Conservation (phyloP, 2,888 invertebrate species). For the Drosophila lacicola region DNA sequence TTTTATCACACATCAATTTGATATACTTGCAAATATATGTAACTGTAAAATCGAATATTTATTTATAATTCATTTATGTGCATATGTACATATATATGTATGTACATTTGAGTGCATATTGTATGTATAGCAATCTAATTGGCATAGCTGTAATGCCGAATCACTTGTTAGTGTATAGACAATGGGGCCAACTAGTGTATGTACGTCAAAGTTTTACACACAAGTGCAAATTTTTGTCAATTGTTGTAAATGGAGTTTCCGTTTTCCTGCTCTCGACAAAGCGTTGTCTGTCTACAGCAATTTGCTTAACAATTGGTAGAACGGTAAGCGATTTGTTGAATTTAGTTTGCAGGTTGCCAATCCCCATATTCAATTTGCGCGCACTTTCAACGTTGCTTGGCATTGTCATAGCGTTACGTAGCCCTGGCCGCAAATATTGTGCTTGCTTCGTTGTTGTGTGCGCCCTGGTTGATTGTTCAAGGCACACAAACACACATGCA, state of each 20-base stretch:
- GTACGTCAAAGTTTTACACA: constrained; percentile 61
- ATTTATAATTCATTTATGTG: neutral
- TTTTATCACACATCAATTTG: constrained; percentile 17
- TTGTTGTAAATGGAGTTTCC: constrained; percentile 73
- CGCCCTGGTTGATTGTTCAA: constrained; percentile 50
- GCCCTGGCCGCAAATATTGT: constrained; percentile 36
- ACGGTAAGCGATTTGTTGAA: constrained; percentile 40
- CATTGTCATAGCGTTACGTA: constrained; percentile 8
- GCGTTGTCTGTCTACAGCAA: constrained; percentile 40
- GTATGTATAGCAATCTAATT: neutral
- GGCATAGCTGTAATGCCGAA: neutral
- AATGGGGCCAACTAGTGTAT: constrained; percentile 13
- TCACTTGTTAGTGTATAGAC: constrained; percentile 14
- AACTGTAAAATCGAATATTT: neutral
- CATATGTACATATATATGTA: no score
- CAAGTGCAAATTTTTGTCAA: constrained; percentile 77
- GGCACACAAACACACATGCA: neutral
- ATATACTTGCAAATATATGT: constrained; percentile 3
- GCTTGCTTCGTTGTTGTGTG: constrained; percentile 12
- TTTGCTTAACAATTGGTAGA: constrained; percentile 45
- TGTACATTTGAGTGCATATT: neutral
- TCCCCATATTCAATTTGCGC: constrained; percentile 49
- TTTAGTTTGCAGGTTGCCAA: constrained; percentile 29
- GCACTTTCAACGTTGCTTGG: constrained; percentile 34
- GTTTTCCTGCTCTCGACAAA: constrained; percentile 48